Conservation (phyloP, 2,888 invertebrate species). For the Endomychus coccineus region DNA sequence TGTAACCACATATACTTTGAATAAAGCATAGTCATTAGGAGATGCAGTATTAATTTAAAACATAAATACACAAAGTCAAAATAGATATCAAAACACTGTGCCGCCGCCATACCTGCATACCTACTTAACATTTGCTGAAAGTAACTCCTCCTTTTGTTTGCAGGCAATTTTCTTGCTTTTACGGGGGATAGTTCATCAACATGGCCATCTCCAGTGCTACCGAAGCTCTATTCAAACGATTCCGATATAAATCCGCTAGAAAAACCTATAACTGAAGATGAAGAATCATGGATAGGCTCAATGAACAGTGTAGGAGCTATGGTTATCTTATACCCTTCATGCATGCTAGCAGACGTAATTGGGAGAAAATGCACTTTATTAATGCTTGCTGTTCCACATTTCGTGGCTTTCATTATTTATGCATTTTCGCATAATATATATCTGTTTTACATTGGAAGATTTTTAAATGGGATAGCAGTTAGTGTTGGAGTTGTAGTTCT, state of each 20-base stretch:
- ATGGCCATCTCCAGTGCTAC: slow-evolving; percentile 32
- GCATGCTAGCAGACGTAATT: slow-evolving; percentile 54
- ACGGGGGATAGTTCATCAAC: slow-evolving; percentile 30
- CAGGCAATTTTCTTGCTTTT: slow-evolving; percentile 33
- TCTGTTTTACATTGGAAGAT: slow-evolving; percentile 39
- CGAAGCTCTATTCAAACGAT: slow-evolving; percentile 31
- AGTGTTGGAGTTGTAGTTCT: slow-evolving; percentile 65
- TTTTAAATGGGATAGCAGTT: slow-evolving; percentile 55
- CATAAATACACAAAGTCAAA: background rate
- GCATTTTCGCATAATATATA: slow-evolving; percentile 25
- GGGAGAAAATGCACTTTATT: slow-evolving; percentile 63
- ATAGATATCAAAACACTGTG: slow-evolving; percentile 1
- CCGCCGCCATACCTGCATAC: background rate
- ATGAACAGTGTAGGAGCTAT: slow-evolving; percentile 45
- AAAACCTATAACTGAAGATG: slow-evolving; percentile 31
- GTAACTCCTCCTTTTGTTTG: slow-evolving; percentile 11
- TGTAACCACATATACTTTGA: too few relatives aligned
- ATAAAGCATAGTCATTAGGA: background rate
- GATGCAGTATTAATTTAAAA: background rate
- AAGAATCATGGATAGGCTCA: slow-evolving; percentile 49
- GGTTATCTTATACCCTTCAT: slow-evolving; percentile 61
- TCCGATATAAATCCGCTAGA: slow-evolving; percentile 36
- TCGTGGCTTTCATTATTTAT: slow-evolving; percentile 24
- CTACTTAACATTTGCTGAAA: background rate
- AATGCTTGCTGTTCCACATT: slow-evolving; percentile 37